Base-by-base conservation (phyloP, 2,797 vertebrate species). In the Echiichthys vipera region DNA sequence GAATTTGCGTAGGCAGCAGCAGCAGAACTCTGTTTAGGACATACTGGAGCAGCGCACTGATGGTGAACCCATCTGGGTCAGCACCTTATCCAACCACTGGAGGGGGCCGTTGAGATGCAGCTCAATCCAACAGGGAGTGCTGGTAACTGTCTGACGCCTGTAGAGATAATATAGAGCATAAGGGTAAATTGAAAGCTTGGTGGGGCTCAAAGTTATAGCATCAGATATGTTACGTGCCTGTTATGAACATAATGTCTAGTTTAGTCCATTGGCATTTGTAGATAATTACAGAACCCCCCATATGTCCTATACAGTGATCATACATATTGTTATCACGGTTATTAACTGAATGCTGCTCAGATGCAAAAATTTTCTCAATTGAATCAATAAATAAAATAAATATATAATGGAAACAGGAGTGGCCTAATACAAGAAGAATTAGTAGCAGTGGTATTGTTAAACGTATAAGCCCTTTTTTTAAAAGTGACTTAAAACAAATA, bases 11-110 rank as follows among this genome's bases (percentile, higher is more conserved):
- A 14, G 13, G 17, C 74, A 34, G 43, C 65, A 53, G 50, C 85
- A 72, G 56, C 40, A 45, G 40, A 20, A 74, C 65, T 84, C 73
- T 0, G 61, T 78, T 96, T 97, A 98, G 17, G 98, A 99, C 98
- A 99, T 99, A 93, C 98, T 99, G 80, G 98, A 99, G 85, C 98
- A 99, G 84, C 97, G 98, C 80, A 98, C 97, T 78, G 97, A 98
- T 49, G 98, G 98, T n/a, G 98, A 99, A 53, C 98, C 98, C 98
- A 99, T 99, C 90, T 99, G 98, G 94, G 98, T 99, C 94, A 99
- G 93, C 83, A 99, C 98, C 95, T 99, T 99, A 92, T 99, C 98
- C 95, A 99, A 81, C 98, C 98, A 99, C 70, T 99, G 98, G 84
- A 99, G 95, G 76, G 97, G 98, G 86, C 98, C 97, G 0, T 99